phyloP scores from a whole-genome alignment of 2,113 vertebrate species.

The Phrynosoma blainvillii region DNA sequence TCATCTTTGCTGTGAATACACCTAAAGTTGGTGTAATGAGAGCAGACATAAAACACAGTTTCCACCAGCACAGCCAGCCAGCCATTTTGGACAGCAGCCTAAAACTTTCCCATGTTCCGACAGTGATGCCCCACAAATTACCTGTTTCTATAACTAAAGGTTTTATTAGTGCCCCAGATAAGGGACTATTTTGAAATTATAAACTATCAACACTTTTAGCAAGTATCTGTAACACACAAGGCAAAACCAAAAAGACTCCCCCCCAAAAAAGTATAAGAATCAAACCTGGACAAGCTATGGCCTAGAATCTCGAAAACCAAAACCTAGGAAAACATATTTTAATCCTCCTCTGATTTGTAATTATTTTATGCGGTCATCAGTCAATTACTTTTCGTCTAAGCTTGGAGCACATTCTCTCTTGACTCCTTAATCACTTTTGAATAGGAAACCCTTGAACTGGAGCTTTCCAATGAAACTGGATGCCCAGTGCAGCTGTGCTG shows the following conservation, averaged over 20 bases:
- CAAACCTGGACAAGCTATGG: neutral
- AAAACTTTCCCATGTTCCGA: neutral
- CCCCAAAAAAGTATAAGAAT: too few relatives aligned
- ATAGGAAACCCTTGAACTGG: neutral
- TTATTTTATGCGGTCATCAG: conserved; percentile 3
- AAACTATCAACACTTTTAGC: neutral
- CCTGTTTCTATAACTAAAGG: neutral
- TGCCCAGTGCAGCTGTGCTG: neutral
- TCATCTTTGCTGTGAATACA: too few relatives aligned
- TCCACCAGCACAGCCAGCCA: neutral
- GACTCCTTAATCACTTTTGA: conserved; percentile 22
- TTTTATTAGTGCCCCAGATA: neutral
- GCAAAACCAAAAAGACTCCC: neutral
- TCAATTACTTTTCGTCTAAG: neutral
- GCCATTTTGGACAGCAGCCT: neutral
- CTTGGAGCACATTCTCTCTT: neutral
- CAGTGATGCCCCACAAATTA: neutral
- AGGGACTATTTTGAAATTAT: neutral
- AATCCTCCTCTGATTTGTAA: conserved; percentile 85
- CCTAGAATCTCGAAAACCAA: neutral
- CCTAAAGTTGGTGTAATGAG: neutral
- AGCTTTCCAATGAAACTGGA: neutral
- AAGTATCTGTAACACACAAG: neutral
- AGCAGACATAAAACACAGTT: neutral
- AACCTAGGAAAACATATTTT: conserved; percentile 80